phyloP scores from a whole-genome alignment of 2,797 vertebrate genomes.

The Knipowitschia caucasica region DNA sequence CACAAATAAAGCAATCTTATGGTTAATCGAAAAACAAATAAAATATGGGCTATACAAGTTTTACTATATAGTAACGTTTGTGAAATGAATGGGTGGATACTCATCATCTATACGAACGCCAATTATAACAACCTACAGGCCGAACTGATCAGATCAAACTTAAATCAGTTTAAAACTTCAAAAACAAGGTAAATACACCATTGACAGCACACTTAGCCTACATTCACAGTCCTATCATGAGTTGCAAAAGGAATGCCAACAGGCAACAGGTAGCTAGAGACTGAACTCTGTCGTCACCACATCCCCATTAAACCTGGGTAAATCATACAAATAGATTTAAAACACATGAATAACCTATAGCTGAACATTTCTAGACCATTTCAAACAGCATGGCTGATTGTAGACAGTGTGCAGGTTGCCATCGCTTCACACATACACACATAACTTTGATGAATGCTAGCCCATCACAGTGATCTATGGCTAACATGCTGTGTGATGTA shows the following conservation, averaged over 20 bases:
- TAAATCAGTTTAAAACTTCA: neutral
- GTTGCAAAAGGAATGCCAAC: slow-evolving; percentile 10
- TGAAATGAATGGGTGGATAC: neutral
- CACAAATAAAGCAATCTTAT: neutral
- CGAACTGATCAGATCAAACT: neutral
- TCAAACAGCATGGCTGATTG: slow-evolving; percentile 22
- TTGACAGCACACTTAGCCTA: neutral
- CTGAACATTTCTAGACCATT: neutral
- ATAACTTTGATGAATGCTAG: neutral
- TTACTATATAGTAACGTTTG: neutral
- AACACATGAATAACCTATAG: neutral
- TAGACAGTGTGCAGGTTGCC: slow-evolving; percentile 28
- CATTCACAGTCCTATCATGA: neutral
- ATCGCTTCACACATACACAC: slow-evolving; percentile 10
- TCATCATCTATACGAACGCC: neutral
- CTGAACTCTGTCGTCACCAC: slow-evolving; percentile 7
- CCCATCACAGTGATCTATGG: slow-evolving; percentile 11
- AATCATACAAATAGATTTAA: too few relatives aligned
- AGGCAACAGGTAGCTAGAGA: slow-evolving; percentile 61
- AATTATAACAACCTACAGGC: neutral
- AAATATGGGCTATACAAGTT: neutral
- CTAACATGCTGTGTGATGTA: neutral
- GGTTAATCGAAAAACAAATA: neutral
- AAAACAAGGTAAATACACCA: neutral
- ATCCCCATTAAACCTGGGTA: neutral